Base-by-base conservation (phyloP, 2,888 invertebrate genomes). In the Acanthosepion esculentum region DNA sequence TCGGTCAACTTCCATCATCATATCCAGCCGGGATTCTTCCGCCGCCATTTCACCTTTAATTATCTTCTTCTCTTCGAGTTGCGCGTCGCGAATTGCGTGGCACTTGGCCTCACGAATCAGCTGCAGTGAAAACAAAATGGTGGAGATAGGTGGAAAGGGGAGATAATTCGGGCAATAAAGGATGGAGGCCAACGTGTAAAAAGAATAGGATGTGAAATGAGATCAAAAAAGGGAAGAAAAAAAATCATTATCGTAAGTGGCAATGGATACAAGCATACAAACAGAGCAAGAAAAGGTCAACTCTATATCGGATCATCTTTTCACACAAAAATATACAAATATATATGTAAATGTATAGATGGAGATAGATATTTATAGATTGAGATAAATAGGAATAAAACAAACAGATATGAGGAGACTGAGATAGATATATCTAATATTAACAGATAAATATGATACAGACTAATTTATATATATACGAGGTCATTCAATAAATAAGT, bases 1-100 rank as follows among this genome's bases (percentile, higher is more conserved):
- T 55, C 97, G 95, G 95, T 97, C 97, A 23, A 97, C 96, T 95
- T 97, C 97, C 97, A 97, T 97, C 97, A 97, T 97, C 33, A 96
- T 95, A 95, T 97, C 97, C 78, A 97, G 96, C 23, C 97, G 95
- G 94, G 96, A 96, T 95, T 97, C 97, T 95, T 97, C 97, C 0
- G 96, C 96, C 12, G 95, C 95, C 97, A 97, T 96, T 95, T 97
- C 97, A 12, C 95, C 95, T 94, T 96, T 95, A n/a, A 97, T 97
- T 94, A 97, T 96, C 29, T 96, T 95, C 95, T 97, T 97, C 96
- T 97, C 97, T 93, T 97, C 95, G 48, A 97, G 96, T 96, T 97
- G 97, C 18, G 97, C 97, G 95, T 97, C 97, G 53, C 97, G 95
- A 95, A 97, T 97, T 7, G 97, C 97, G 95, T 97, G 97, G 95